Conservation (phyloP, 2,113 vertebrate species). For the zebrafish (Danio rerio) region DNA sequence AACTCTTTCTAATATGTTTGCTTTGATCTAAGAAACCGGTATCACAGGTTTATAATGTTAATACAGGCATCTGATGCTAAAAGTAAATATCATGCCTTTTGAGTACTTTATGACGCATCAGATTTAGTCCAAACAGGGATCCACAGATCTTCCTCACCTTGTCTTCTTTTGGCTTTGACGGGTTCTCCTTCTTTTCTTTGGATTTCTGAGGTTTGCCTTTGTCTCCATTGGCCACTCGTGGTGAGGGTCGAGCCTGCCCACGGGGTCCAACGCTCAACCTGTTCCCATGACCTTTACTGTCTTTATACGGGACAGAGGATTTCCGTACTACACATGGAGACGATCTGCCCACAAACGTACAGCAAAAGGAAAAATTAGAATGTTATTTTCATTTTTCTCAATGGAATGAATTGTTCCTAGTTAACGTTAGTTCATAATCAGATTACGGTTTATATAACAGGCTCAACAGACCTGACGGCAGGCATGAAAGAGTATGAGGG, state of each 20-base stretch:
- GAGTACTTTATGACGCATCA: background rate
- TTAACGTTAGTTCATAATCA: background rate
- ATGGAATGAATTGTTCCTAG: background rate
- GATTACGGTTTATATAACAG: slow-evolving; percentile 3
- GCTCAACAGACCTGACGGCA: background rate
- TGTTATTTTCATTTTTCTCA: background rate
- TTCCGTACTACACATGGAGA: slow-evolving; percentile 84
- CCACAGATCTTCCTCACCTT: slow-evolving; percentile 78
- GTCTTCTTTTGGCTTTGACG: slow-evolving; percentile 87
- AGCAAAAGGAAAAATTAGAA: background rate
- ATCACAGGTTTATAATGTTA: slow-evolving; percentile 45
- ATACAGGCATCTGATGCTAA: slow-evolving; percentile 38
- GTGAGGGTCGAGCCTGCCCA: slow-evolving; percentile 80
- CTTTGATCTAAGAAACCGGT: slow-evolving; percentile 54
- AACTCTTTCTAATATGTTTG: background rate
- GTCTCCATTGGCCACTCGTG: slow-evolving; percentile 82
- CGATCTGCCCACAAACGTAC: slow-evolving; percentile 71
- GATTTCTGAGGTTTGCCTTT: slow-evolving; percentile 80
- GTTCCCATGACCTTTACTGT: slow-evolving; percentile 83
- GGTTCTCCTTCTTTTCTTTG: slow-evolving; percentile 88
- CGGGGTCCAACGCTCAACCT: slow-evolving; percentile 79
- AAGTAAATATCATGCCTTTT: slow-evolving; percentile 30
- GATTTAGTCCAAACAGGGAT: background rate
- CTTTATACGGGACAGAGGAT: slow-evolving; percentile 80
- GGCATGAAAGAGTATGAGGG: background rate